Percentiles rank a stretch among this genome's conserved stretches.
phyloP scores from a whole-genome alignment of 2,888 invertebrate genomes.

The Bombylius major region DNA sequence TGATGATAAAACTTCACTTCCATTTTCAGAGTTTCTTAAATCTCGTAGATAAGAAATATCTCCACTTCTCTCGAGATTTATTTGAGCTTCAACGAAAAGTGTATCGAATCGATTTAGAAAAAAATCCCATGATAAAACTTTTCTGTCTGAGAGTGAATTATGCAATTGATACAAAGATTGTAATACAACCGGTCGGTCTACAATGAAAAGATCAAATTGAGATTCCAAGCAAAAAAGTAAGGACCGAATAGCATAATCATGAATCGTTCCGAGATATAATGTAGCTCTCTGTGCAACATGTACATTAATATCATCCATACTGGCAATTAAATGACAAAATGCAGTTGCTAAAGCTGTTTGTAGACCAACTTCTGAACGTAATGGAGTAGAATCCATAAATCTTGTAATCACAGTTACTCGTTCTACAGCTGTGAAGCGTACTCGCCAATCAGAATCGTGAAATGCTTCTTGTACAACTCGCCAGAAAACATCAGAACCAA shows the following conservation, averaged over 20 bases:
- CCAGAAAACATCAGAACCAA: conserved; percentile 94
- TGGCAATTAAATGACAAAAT: conserved; percentile 90
- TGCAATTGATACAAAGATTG: conserved; percentile 91
- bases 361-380: conserved; percentile 67
- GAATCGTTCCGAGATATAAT: conserved; percentile 84
- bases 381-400: conserved; percentile 83
- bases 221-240: conserved; percentile 89
- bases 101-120: conserved; percentile 94
- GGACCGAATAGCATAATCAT: conserved; percentile 76
- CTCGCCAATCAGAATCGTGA: conserved; percentile 77
- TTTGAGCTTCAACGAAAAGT: conserved; percentile 89
- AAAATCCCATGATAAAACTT: conserved; percentile 93
- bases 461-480: conserved; percentile 90
- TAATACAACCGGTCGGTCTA: conserved; percentile 91
- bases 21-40: conserved; percentile 75
- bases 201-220: conserved; percentile 94
- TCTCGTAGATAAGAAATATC: conserved; percentile 78
- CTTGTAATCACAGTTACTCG: conserved; percentile 83
- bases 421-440: conserved; percentile 90
- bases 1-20: conserved; percentile 70
- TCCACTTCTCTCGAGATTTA: conserved; percentile 71
- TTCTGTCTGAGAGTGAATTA: conserved; percentile 80
- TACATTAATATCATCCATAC: conserved; percentile 91
- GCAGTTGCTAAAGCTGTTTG: conserved; percentile 93
- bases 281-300: conserved; percentile 90